Percentiles rank a stretch among this genome's conserved stretches.
Conservation (phyloP, 2,888 invertebrate species). For the Agonopterix subpropinquella region DNA sequence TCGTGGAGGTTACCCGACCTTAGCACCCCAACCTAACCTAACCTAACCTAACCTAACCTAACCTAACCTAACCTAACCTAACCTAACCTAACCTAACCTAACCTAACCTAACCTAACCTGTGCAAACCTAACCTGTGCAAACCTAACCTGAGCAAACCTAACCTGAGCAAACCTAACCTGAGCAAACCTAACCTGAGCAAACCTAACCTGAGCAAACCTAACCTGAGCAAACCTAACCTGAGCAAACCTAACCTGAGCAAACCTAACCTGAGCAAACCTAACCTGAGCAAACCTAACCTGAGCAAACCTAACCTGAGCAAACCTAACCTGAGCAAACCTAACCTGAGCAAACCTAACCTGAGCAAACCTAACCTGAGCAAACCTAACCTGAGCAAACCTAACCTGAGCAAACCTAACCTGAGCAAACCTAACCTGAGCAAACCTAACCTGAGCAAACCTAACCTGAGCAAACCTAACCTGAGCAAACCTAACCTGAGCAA, state of each 20-base stretch:
- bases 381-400: constrained; percentile 14
- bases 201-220: constrained; percentile 8
- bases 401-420: constrained; percentile 14
- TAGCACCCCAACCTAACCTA: too few species aligned
- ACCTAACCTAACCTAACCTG: too few species aligned
- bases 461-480: constrained; percentile 5
- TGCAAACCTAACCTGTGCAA: too few species aligned
- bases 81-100: too few species aligned
- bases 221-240: constrained; percentile 11
- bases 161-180: constrained; percentile 9
- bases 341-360: constrained; percentile 11
- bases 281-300: constrained; percentile 9
- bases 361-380: constrained; percentile 9
- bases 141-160: too few species aligned
- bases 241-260: constrained; percentile 1
- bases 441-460: not conserved
- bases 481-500: constrained; percentile 14
- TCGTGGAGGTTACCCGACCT: too few species aligned
- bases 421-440: constrained; percentile 10
- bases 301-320: constrained; percentile 9
- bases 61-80: too few species aligned
- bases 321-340: constrained; percentile 6
- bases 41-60: too few species aligned
- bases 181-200: constrained; percentile 9
- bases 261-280: constrained; percentile 14